These are phyloP conservation scores for Otolemur crassicaudatus DNA, from an alignment of 2,797 vertebrate species.

Conservation along the genomic window DNA sequence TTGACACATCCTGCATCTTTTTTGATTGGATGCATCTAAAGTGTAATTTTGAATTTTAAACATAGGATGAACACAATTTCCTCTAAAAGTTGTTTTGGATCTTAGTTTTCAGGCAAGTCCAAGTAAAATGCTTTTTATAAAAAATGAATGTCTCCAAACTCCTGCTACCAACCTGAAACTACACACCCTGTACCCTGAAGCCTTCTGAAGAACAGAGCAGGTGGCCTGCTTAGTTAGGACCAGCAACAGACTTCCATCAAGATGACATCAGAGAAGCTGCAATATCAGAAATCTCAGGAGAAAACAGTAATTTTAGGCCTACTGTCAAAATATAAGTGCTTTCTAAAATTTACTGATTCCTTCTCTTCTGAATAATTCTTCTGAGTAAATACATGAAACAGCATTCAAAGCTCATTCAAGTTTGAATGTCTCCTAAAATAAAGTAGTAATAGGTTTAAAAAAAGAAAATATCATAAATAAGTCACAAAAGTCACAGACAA, in stretches of 20 bases:
- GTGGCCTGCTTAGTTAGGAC: not conserved
- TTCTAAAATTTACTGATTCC: constrained; percentile 7
- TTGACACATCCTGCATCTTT: not conserved
- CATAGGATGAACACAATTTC: not conserved
- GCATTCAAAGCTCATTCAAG: not conserved
- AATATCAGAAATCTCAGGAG: not conserved
- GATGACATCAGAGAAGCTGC: not conserved
- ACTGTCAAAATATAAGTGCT: not conserved
- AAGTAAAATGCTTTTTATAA: not conserved
- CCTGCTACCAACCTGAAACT: not conserved
- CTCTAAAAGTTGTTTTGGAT: not conserved
- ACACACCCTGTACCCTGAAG: not conserved
- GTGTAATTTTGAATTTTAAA: constrained; percentile 13
- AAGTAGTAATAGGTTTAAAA: not conserved
- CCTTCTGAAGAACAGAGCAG: not conserved
- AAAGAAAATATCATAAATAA: no score
- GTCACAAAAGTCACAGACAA: not conserved
- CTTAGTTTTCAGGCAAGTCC: constrained; percentile 2
- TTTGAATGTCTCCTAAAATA: not conserved
- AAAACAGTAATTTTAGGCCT: not conserved
- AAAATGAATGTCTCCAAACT: not conserved
- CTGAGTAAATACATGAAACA: not conserved
- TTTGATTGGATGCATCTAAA: not conserved
- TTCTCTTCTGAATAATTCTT: not conserved
- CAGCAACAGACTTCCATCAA: not conserved